Evolutionary conservation across 2,888 invertebrate genomes (phyloP), one percentile per base, ranked within the genome.

Genomic region (Tetropium fuscum): DNA sequence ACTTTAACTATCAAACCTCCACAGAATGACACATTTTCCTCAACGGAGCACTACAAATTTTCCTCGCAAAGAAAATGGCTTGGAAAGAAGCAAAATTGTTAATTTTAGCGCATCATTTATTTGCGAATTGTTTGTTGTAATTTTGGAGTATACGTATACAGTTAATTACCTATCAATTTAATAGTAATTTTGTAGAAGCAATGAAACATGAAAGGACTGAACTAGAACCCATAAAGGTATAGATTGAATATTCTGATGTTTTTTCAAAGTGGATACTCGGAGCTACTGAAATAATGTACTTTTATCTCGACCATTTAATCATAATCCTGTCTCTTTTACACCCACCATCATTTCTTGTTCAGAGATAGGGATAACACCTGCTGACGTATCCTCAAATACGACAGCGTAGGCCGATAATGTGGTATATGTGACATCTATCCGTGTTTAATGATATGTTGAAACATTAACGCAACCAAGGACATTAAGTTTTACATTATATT

Each of bases 401-500:
- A 34, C 30, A 56, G 38, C 30, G 63, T 63, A 32, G 63, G 63
- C 55, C 62, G 59, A 60, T 59, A 62, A 64, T 60, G 60, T 63
- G 60, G 60, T 64, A 58, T 70, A 69, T 72, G 70, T 71, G 75
- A 72, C 69, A 69, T 68, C 70, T 68, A 63, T 64, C 69, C 58
- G 71, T 71, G 72, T 72, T 75, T 75, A 72, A 73, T 73, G 71
- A 64, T 69, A 72, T 73, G 74, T 74, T 70, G 72, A 72, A 70
- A 65, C 71, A 71, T 71, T 71, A 73, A 71, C 63, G 70, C 62
- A 71, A 66, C 60, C 54, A 65, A 60, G 68, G 66, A 66, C 74
- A 68, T 75, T 75, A 75, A 74, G 70, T 74, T 70, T 71, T 61
- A 70, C 71, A 69, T 71, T 74, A 73, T 74, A 76, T 74, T 73